These are phyloP conservation scores for Fundulus diaphanus DNA, from an alignment of 2,797 vertebrate species.

Conservation along the genomic window DNA sequence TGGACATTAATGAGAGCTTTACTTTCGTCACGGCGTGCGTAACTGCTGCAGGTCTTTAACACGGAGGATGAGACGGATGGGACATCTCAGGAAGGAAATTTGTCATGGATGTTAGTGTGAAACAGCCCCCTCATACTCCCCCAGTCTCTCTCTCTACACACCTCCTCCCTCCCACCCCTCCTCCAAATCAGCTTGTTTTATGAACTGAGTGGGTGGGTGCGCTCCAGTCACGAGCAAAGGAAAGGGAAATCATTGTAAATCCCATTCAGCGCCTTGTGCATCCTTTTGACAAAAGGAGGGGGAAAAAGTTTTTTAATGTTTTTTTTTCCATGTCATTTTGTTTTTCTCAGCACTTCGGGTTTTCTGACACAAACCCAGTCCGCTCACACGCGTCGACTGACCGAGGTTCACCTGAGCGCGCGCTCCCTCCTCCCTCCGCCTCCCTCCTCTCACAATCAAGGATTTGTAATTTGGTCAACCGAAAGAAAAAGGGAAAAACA, in stretches of 20 bases:
- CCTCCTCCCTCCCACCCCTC: constrained; percentile 27
- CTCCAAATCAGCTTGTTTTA: constrained; percentile 62
- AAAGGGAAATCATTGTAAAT: constrained; percentile 86
- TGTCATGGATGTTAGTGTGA: constrained; percentile 53
- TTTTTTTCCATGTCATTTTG: constrained; percentile 7
- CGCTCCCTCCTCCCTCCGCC: neutral
- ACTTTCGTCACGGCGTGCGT: neutral
- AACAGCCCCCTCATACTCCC: neutral
- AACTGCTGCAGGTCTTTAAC: constrained; percentile 4
- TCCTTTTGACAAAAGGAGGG: constrained; percentile 64
- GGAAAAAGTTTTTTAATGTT: constrained; percentile 15
- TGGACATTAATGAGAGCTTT: neutral
- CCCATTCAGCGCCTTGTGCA: constrained; percentile 79
- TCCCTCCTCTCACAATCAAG: constrained; percentile 28
- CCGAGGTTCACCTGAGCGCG: constrained; percentile 70
- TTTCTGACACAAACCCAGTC: constrained; percentile 29
- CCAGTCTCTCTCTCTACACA: constrained; percentile 13
- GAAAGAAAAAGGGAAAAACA: too few relatives aligned
- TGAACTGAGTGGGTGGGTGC: constrained; percentile 64
- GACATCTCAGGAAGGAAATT: constrained; percentile 59
- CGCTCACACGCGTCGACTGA: constrained; percentile 40
- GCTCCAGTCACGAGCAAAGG: constrained; percentile 79
- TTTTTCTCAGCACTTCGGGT: constrained; percentile 45
- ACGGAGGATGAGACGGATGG: constrained; percentile 30
- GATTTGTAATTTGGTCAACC: constrained; percentile 43